Percentiles rank a stretch among this genome's conserved stretches.
These are phyloP conservation scores for Heliconius eleuchia DNA, from an alignment of 1,140 invertebrate species.

Conservation along the genomic window DNA sequence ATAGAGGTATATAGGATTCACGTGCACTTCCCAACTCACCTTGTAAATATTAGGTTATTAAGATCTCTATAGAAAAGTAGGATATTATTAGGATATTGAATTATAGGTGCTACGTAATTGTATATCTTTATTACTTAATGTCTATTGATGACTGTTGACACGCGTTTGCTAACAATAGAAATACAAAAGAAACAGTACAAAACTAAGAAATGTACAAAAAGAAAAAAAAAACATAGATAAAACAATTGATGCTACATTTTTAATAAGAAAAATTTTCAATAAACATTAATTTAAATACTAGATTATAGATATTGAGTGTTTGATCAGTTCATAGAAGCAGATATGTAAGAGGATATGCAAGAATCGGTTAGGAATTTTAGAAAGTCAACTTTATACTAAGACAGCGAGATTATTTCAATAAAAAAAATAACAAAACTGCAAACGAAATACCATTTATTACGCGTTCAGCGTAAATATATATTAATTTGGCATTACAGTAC, in stretches of 20 bases:
- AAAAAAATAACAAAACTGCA: background rate
- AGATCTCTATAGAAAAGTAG: background rate
- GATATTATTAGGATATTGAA: background rate
- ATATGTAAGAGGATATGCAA: slow-evolving; percentile 64
- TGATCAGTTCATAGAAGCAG: slow-evolving; percentile 66
- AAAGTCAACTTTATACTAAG: background rate
- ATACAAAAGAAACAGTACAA: slow-evolving; percentile 31
- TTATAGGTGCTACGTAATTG: slow-evolving; percentile 11
- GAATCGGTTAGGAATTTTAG: background rate
- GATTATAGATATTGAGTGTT: slow-evolving; percentile 20
- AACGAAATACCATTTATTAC: no score
- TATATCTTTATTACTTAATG: slow-evolving; percentile 42
- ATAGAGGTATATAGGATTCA: background rate
- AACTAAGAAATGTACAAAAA: slow-evolving; percentile 36
- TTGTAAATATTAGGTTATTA: background rate
- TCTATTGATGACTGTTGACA: slow-evolving; percentile 30
- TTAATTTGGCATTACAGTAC: no score
- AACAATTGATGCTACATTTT: background rate
- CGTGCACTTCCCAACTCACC: background rate
- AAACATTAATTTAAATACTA: slow-evolving; percentile 38
- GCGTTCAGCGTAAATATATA: no score
- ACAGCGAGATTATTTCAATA: background rate
- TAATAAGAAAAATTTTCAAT: background rate
- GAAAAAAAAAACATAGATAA: slow-evolving; percentile 39
- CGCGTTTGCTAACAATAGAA: slow-evolving; percentile 21